A percentile compares a stretch with the other conserved stretches of the same genome.
Conservation (phyloP, 2,797 vertebrate species). For the Sebastes glaucus region DNA sequence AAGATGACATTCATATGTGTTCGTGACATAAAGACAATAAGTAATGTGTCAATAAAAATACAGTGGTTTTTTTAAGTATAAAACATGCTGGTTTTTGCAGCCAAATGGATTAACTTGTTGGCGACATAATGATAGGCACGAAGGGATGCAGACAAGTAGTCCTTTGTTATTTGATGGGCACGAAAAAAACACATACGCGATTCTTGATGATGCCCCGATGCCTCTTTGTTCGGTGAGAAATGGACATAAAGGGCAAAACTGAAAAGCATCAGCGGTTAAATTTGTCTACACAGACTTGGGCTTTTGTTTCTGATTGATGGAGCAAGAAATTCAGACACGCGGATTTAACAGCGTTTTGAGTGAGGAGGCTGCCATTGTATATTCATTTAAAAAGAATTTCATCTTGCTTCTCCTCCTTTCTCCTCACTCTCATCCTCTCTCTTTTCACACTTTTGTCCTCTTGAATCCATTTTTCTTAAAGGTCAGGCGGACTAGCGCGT, state of each 20-base stretch:
- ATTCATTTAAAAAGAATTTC: conserved; percentile 31
- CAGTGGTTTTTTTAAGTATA: not conserved
- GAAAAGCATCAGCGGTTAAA: conserved; percentile 56
- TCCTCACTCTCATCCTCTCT: not conserved
- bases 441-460: conserved; percentile 29
- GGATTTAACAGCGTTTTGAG: conserved; percentile 45
- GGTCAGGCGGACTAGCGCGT: conserved; percentile 41
- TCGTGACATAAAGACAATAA: not conserved
- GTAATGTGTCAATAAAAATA: not conserved
- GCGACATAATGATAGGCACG: conserved; percentile 20
- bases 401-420: not conserved
- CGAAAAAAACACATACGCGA: conserved; percentile 43
- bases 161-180: conserved; percentile 48
- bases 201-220: conserved; percentile 21
- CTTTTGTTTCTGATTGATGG: conserved; percentile 69
- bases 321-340: conserved; percentile 55
- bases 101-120: conserved; percentile 35
- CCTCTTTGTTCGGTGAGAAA: conserved; percentile 55
- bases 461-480: conserved; percentile 48
- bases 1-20: not conserved
- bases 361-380: conserved; percentile 16
- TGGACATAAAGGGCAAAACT: conserved; percentile 66
- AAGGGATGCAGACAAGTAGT: conserved; percentile 26
- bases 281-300: conserved; percentile 29
- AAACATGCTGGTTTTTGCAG: conserved; percentile 13